Conservation (phyloP, 37 sponge, comb jelly and placozoan species). For the Amphimedon queenslandica region DNA sequence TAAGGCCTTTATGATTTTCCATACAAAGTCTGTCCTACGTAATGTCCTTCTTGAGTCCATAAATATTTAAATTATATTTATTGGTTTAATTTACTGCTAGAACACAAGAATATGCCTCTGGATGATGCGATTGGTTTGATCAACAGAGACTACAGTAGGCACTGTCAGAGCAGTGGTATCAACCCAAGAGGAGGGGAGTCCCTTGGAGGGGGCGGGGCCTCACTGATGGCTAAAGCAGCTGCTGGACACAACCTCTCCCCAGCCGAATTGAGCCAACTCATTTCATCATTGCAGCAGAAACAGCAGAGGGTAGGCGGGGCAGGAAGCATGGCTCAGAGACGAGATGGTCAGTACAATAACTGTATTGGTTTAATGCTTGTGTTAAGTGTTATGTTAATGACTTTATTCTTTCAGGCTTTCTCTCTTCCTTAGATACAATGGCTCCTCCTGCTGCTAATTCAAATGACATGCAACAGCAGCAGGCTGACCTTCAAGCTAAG, state of each 20-base stretch:
- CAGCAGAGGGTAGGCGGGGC: no score
- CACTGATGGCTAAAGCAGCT: slow-evolving; percentile 35
- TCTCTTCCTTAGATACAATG: not conserved
- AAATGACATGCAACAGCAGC: slow-evolving; percentile 55
- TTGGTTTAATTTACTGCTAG: slow-evolving; percentile 22
- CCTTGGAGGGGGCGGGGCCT: slow-evolving; percentile 6
- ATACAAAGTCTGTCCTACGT: no score
- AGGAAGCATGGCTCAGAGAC: no score
- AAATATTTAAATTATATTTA: not conserved
- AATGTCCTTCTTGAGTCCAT: not conserved
- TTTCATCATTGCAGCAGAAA: slow-evolving; percentile 45
- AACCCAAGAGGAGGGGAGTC: slow-evolving; percentile 3
- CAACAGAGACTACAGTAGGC: slow-evolving; percentile 51
- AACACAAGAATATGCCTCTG: slow-evolving; percentile 88
- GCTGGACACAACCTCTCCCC: slow-evolving; percentile 29
- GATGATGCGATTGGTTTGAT: slow-evolving; percentile 77
- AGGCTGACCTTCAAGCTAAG: slow-evolving; percentile 82
- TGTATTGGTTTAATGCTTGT: no score
- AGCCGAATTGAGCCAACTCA: slow-evolving; percentile 27
- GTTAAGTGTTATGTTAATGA: no score
- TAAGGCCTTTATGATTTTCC: no score
- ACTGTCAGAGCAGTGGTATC: slow-evolving; percentile 34
- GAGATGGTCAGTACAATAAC: no score
- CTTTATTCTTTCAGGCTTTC: not conserved
- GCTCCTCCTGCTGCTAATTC: not conserved